Evolutionary conservation across 2,888 invertebrate genomes (phyloP), one percentile per base, ranked within the genome.

Genomic region (Allacma fusca): DNA sequence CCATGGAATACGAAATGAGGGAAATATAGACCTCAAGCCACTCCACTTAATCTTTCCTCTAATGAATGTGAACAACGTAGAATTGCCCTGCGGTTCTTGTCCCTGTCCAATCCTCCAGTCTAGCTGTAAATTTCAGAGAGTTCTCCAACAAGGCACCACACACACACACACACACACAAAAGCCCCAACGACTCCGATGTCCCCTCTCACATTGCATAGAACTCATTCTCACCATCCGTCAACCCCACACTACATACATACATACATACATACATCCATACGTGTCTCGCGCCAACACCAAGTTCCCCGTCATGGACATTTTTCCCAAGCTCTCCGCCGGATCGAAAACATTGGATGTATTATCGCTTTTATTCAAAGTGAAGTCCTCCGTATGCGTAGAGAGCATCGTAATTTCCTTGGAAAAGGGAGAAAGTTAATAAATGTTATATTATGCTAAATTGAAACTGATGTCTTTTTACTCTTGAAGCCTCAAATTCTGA

Each of bases 51-150:
- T 81, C 80, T 80, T 67, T 64, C 67, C 59, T 68, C 80, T 80
- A 82, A 82, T 82, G 82, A 82, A 82, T 82, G 79, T 79, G 80
- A 78, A 80, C 78, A 78, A 80, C 75, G 79, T 77, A 72, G 43
- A 74, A 74, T 74, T 43, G 40, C 65, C 67, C 74, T 64, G 28
- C 67, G 74, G 74, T 64, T 67, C 65, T 40, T 65, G 65, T 70
- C 50, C 26, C 71, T 71, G 71, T 71, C 71, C 71, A 71, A 26
- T 70, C 50, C 50, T n/a, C 50, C 50, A 50, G 4, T 13, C 19
- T 12, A 1, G 50, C 50, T 50, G 9, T 50, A 50, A 50, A 50
- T 50, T 16, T 50, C 16, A 12, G 5, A 9, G 16, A 5, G 9
- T 50, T 50, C 16, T n/a, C 4, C n/a, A 50, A 50, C 16, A 50